Conservation (phyloP, 2,888 invertebrate genomes). For the Parascotia fuliginaria region DNA sequence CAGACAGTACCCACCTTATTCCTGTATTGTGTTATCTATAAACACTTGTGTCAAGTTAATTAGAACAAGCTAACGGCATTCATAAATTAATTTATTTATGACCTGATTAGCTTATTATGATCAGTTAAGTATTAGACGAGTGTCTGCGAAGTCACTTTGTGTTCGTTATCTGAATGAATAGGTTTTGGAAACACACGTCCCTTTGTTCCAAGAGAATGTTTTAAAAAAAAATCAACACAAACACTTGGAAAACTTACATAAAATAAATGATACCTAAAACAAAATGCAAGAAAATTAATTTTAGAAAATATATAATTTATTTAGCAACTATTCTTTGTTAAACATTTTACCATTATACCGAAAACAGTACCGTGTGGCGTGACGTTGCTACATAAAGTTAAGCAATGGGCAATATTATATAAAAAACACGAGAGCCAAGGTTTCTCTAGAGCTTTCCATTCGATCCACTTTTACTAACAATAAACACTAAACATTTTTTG, state of each 20-base stretch:
- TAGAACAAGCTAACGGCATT: too few relatives aligned
- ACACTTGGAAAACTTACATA: not conserved
- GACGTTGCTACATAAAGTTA: conserved; percentile 29
- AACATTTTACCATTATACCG: conserved; percentile 21
- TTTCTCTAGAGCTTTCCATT: conserved; percentile 54
- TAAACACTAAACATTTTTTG: conserved; percentile 52
- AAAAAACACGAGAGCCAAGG: conserved; percentile 49
- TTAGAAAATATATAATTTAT: not conserved
- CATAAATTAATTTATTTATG: too few relatives aligned
- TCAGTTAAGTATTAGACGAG: too few relatives aligned
- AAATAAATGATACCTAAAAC: not conserved
- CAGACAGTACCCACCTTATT: too few relatives aligned
- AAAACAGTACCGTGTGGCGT: conserved; percentile 32
- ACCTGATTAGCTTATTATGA: too few relatives aligned
- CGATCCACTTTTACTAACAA: conserved; percentile 59
- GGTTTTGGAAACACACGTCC: too few relatives aligned
- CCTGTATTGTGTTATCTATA: too few relatives aligned
- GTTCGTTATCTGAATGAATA: too few relatives aligned
- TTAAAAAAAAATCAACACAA: too few relatives aligned
- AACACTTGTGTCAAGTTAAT: too few relatives aligned
- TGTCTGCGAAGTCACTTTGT: too few relatives aligned
- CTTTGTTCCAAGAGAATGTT: too few relatives aligned
- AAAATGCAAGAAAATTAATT: not conserved
- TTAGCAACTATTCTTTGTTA: conserved; percentile 36
- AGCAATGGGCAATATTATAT: conserved; percentile 44